A percentile compares a stretch with the other conserved stretches of the same genome.
These are phyloP conservation scores for Physella acuta DNA, from an alignment of 1,140 invertebrate species.

Conservation along the genomic window DNA sequence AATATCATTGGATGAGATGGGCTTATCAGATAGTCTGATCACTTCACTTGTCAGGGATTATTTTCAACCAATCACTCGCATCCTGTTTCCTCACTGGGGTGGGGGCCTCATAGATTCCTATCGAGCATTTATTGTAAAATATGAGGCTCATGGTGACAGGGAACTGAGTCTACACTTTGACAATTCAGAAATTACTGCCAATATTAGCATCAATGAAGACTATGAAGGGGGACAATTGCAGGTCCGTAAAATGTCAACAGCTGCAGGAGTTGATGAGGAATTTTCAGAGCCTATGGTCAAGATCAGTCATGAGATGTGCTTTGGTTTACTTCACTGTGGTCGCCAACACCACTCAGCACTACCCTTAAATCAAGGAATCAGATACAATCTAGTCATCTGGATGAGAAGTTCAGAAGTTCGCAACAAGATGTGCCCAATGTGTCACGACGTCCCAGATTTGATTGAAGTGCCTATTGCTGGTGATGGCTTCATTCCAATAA, in stretches of 20 bases:
- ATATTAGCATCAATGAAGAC: constrained; percentile 52
- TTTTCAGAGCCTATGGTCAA: constrained; percentile 12
- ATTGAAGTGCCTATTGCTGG: constrained; percentile 47
- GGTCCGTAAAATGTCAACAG: constrained; percentile 57
- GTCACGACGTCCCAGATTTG: constrained; percentile 50
- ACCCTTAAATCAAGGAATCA: constrained; percentile 52
- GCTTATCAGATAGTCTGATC: constrained; percentile 58
- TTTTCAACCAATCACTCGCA: constrained; percentile 47
- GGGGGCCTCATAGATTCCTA: constrained; percentile 59
- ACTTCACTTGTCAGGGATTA: constrained; percentile 52
- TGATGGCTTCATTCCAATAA: constrained; percentile 54
- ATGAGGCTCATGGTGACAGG: constrained; percentile 54
- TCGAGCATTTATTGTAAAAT: constrained; percentile 60
- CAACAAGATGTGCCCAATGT: constrained; percentile 62
- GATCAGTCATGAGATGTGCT: constrained; percentile 27
- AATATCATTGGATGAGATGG: constrained; percentile 59
- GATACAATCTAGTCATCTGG: constrained; percentile 62
- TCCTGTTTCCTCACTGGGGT: constrained; percentile 57
- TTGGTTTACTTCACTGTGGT: constrained; percentile 58
- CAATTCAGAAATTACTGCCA: constrained; percentile 62
- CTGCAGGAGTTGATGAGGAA: constrained; percentile 18
- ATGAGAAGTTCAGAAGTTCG: constrained; percentile 57
- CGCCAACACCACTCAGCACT: constrained; percentile 59
- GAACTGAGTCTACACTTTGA: constrained; percentile 61
- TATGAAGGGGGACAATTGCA: constrained; percentile 58